phyloP scores from a whole-genome alignment of 2,888 invertebrate genomes.

The Xanthorhoe spadicearia region DNA sequence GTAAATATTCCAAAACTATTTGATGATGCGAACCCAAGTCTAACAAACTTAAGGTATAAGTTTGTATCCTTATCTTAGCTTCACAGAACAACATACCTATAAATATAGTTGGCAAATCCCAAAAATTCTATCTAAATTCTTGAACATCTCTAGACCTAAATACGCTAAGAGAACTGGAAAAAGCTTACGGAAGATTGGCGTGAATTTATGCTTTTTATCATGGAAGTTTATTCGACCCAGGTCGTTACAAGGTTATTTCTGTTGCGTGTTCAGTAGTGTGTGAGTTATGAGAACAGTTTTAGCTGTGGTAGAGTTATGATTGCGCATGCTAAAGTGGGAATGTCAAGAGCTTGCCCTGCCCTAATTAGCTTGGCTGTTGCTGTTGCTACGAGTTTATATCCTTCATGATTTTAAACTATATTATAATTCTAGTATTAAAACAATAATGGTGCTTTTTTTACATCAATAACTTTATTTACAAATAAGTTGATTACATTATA shows the following conservation, averaged over 20 bases:
- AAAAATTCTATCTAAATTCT: background rate
- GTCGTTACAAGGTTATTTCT: conserved; percentile 24
- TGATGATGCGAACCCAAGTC: background rate
- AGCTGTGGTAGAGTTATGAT: conserved; percentile 38
- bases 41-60: background rate
- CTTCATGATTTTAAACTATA: conserved; percentile 8
- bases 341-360: conserved; percentile 33
- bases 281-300: conserved; percentile 36
- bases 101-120: background rate
- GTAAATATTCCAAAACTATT: no score
- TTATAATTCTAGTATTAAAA: background rate
- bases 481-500: no score
- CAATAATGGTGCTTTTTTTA: background rate
- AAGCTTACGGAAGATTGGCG: conserved; percentile 32
- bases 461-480: no score
- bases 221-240: conserved; percentile 26
- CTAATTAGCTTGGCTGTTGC: conserved; percentile 34
- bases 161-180: conserved; percentile 36
- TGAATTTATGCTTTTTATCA: conserved; percentile 12
- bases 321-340: conserved; percentile 35
- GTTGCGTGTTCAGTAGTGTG: conserved; percentile 37
- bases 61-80: background rate
- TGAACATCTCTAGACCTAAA: background rate
- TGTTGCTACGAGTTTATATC: conserved; percentile 14
- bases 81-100: background rate